A percentile compares a stretch with the other conserved stretches of the same genome.
Evolutionary conservation across 2,113 vertebrate species (phyloP).

Genomic region (Artemisiospiza belli): DNA sequence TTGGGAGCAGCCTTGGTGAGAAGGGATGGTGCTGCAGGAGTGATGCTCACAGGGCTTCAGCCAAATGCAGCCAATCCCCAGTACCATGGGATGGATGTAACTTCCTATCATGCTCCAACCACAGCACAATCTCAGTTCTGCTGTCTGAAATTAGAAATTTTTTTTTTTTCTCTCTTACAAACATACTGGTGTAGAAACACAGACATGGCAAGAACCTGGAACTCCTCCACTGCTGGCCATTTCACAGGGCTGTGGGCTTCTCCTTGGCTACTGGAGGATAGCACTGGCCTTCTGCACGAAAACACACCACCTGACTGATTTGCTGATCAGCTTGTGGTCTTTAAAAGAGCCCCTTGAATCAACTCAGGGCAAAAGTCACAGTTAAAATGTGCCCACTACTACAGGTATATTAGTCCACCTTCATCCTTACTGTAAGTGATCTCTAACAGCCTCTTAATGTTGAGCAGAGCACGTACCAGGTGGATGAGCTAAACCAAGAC

Average conservation of each 20-base stretch:
- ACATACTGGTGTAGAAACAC: not conserved
- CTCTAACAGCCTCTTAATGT: not conserved
- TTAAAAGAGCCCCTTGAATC: not conserved
- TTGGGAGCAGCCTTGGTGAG: fast-evolving
- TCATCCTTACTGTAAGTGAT: fast-evolving
- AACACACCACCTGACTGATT: fast-evolving
- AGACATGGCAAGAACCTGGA: not conserved
- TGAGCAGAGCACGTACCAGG: not conserved
- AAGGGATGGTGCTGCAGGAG: not conserved
- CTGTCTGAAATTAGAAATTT: not conserved
- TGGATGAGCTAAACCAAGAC: not conserved
- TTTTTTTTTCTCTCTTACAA: not conserved
- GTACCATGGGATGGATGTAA: not conserved
- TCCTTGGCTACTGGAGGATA: not conserved
- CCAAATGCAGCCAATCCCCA: not conserved
- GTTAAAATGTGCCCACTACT: not conserved
- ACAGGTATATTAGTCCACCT: no score
- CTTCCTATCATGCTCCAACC: not conserved
- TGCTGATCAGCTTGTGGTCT: not conserved
- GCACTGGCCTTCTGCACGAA: not conserved
- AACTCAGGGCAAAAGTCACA: not conserved
- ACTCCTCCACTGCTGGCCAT: not conserved
- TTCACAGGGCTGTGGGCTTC: not conserved
- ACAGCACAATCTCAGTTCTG: not conserved
- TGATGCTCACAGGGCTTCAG: not conserved